Conservation (phyloP, 2,113 vertebrate species). For the Turnix velox region DNA sequence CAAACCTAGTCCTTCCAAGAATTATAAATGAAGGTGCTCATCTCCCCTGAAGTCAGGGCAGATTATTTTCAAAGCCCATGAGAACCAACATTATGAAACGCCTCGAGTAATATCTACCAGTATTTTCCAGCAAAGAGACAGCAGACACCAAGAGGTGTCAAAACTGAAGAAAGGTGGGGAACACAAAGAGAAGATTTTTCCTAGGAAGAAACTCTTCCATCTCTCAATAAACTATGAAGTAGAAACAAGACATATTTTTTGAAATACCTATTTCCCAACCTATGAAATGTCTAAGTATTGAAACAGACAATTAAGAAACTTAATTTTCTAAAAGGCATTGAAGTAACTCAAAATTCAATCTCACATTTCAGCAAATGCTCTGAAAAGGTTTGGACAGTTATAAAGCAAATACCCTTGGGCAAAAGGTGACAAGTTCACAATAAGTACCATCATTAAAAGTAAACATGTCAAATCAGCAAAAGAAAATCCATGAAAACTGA, state of each 20-base stretch:
- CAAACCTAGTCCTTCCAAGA: not conserved
- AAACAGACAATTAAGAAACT: not conserved
- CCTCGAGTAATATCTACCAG: not conserved
- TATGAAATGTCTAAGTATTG: not conserved
- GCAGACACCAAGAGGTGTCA: not conserved
- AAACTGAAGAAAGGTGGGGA: not conserved
- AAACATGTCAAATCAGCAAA: not conserved
- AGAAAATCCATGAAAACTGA: not conserved
- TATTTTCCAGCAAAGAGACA: not conserved
- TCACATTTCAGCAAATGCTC: not conserved
- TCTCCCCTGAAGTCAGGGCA: not conserved
- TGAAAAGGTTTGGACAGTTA: not conserved
- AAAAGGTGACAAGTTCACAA: not conserved
- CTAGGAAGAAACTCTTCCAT: not conserved
- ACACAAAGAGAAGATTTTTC: too few relatives aligned
- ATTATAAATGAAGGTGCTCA: not conserved
- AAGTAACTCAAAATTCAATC: not conserved
- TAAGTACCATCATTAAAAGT: not conserved
- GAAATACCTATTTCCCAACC: not conserved
- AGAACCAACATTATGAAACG: not conserved
- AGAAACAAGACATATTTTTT: not conserved
- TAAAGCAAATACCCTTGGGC: not conserved
- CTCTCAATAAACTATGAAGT: not conserved
- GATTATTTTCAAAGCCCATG: not conserved
- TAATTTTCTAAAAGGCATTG: not conserved